Evolutionary conservation across 2,113 vertebrate species (phyloP), one percentile per base, ranked within the genome.

Genomic region (Oreochromis niloticus): DNA sequence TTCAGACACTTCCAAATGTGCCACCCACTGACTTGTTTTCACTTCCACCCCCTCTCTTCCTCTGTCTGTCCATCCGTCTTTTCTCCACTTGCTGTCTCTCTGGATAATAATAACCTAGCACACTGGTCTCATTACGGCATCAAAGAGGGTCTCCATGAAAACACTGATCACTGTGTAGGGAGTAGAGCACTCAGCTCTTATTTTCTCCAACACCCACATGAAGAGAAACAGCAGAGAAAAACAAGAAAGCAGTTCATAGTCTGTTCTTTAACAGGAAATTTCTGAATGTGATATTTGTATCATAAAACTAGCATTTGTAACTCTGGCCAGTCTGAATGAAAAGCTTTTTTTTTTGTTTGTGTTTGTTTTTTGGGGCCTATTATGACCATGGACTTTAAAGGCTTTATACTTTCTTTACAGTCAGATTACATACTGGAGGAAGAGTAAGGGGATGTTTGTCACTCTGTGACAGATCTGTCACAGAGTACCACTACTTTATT

Each of bases 121-220:
- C 92, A 87, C 85, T 83, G 90, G 90, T 89, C 88, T 92, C 89
- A 91, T 94, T 91, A 93, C 14, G 12, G 86, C 89, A 91, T 95
- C 92, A 91, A 89, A 95, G 90, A 91, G 81, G 85, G 89, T 78
- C 90, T 89, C 83, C 79, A 34, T 83, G 86, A 91, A 91, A 89
- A 93, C 89, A 88, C 83, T 84, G 88, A 92, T 90, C 88, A 81
- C 83, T 85, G 82, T 79, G 89, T 81, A 83, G 81, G 83, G 79
- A 90, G 86, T n/a, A 1, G 39, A 91, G 91, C 81, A 68, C 89
- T 88, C 87, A 4, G 91, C 93, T 91, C 92, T 93, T 91, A 92
- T 93, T 89, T 85, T 63, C 34, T 78, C 89, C 43, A 79, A 82
- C 80, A 24, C 55, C 43, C 63, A 83, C 87, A 85, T 82, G 81